phyloP scores from a whole-genome alignment of 2,888 invertebrate species.

The Ypsolopha scabrella region DNA sequence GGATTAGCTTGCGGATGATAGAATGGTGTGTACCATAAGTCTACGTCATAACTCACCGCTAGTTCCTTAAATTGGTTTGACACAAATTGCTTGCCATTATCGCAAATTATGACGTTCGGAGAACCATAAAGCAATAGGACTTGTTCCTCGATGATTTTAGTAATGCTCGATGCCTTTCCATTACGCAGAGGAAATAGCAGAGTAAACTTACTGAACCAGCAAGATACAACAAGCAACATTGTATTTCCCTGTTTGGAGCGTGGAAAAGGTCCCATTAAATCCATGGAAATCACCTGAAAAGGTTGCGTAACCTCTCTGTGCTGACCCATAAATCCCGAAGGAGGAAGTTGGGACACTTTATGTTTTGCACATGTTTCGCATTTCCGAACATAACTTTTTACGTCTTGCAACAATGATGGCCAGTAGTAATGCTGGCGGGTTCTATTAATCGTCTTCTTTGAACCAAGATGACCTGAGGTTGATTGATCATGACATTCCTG shows the following conservation, averaged over 20 bases:
- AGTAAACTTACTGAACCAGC: conserved; percentile 9
- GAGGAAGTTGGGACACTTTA: conserved; percentile 5
- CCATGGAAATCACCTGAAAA: not conserved
- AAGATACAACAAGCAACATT: conserved; percentile 7
- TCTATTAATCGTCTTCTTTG: conserved; percentile 5
- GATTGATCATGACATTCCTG: conserved; percentile 8
- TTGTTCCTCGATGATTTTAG: conserved; percentile 8
- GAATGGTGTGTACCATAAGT: conserved; percentile 11
- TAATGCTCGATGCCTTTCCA: conserved; percentile 9
- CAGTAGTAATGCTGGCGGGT: conserved; percentile 7
- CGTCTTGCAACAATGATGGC: conserved; percentile 7
- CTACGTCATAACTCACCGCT: not conserved
- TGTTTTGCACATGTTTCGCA: conserved; percentile 9
- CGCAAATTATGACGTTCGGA: conserved; percentile 10
- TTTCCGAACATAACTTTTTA: conserved; percentile 4
- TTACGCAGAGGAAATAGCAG: conserved; percentile 3
- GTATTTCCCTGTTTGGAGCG: conserved; percentile 5
- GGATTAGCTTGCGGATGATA: conserved; percentile 28
- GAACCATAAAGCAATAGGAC: conserved; percentile 11
- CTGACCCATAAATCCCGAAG: conserved; percentile 6
- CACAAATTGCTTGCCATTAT: conserved; percentile 14
- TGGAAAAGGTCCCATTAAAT: not conserved
- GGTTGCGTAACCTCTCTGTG: conserved; percentile 7
- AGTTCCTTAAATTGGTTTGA: conserved; percentile 9
- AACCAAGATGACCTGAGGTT: conserved; percentile 6